Base-by-base conservation (phyloP, 2,888 invertebrate species). In the Polia nebulosa region DNA sequence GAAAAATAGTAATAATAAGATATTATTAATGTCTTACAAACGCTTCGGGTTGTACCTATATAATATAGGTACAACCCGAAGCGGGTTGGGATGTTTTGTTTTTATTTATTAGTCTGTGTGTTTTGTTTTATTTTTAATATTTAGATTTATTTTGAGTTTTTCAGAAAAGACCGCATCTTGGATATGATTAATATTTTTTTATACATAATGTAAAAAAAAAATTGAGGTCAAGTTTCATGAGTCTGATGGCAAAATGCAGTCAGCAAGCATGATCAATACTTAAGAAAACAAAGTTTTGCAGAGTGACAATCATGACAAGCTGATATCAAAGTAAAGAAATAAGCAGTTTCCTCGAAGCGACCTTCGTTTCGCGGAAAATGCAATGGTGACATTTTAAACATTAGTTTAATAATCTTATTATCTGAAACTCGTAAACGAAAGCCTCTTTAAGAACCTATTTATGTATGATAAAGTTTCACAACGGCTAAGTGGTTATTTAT, bases 381-480 rank as follows among this genome's bases (percentile, higher is more conserved):
- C 25, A 61, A n/a, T 25, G 13, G 13, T 53, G n/a, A 25, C 13
- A 32, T 47, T 45, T 44, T 25, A 58, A 67, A 53, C 7, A 13
- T 25, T 58, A 63, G 60, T 56, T 59, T 62, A 77, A 73, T 66
- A 49, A 73, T 39, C 58, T 55, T 32, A 58, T 13, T 13, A 63
- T 47, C 4, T 60, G n/a, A 36, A 47, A 29, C 44, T 68, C 29
- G 25, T 63, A 67, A 78, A 70, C 39, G 79, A 84, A 85, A 86
- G 80, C 76, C 70, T 61, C 64, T 44, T n/a, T 55, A n/a, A 72
- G 81, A 84, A 86, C 83, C 80, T 72, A 87, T 85, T 82, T 67
- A 66, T 78, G 82, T 81, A 85, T 85, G 83, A 84, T 87, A 80
- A 86, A 88, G 90, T 93, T 92, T 91, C 90, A 89, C 91, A 86